Conservation (phyloP, 2,113 vertebrate genomes). For the Motacilla tschutschensis region DNA sequence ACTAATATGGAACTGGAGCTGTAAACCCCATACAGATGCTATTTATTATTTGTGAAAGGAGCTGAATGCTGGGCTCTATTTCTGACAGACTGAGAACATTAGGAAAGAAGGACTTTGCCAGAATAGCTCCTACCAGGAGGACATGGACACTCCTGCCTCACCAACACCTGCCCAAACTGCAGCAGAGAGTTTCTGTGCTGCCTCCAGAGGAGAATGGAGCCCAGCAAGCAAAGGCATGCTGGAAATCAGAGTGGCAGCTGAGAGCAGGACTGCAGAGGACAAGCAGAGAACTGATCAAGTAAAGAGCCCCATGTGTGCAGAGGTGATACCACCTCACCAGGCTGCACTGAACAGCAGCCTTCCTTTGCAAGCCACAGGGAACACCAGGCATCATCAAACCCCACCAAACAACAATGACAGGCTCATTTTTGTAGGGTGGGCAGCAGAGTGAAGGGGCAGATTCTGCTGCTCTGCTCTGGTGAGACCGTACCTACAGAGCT, state of each 20-base stretch:
- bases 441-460: neutral
- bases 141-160: neutral
- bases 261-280: neutral
- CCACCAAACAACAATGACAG: neutral
- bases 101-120: neutral
- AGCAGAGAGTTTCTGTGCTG: neutral
- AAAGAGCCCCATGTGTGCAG: fast-evolving
- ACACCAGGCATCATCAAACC: neutral
- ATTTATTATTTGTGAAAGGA: neutral
- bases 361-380: neutral
- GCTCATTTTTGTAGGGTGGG: neutral
- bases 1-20: neutral
- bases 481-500: neutral
- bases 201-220: neutral
- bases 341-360: neutral
- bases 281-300: neutral
- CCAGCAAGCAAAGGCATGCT: neutral
- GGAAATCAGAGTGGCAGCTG: neutral
- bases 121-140: neutral
- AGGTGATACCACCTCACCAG: neutral
- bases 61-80: neutral
- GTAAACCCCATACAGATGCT: neutral
- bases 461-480: neutral
- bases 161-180: neutral
- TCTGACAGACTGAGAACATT: neutral